These are phyloP conservation scores for Drosophila gaucha DNA, from an alignment of 2,888 invertebrate species.

Conservation along the genomic window DNA sequence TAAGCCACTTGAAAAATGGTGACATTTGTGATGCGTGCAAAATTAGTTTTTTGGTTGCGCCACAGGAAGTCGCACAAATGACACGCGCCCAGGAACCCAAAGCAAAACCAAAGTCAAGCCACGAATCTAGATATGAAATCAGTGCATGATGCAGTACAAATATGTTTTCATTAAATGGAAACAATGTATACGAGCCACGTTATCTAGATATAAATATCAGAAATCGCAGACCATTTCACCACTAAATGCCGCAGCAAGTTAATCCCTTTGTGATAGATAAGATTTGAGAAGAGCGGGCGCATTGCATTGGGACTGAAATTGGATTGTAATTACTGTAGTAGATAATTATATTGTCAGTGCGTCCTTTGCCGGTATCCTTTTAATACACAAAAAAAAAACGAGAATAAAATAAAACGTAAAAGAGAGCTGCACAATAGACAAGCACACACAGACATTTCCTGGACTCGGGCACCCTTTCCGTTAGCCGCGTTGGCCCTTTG, in stretches of 20 bases:
- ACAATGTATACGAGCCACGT: slow-evolving; percentile 37
- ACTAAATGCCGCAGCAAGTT: slow-evolving; percentile 65
- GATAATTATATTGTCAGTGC: slow-evolving; percentile 74
- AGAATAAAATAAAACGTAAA: slow-evolving; percentile 9
- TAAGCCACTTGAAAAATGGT: slow-evolving; percentile 71
- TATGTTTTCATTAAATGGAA: slow-evolving; percentile 71
- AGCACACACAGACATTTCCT: slow-evolving; percentile 41
- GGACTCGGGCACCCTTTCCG: slow-evolving; percentile 66
- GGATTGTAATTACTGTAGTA: slow-evolving; percentile 79
- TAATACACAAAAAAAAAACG: not conserved
- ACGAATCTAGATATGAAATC: slow-evolving; percentile 47
- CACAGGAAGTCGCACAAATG: slow-evolving; percentile 70
- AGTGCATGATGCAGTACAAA: slow-evolving; percentile 43
- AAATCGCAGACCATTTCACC: slow-evolving; percentile 67
- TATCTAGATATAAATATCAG: slow-evolving; percentile 55
- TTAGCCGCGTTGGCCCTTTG: slow-evolving; percentile 35
- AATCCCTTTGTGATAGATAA: slow-evolving; percentile 78
- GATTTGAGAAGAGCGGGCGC: slow-evolving; percentile 46
- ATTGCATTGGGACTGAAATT: slow-evolving; percentile 72
- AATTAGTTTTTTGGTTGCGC: slow-evolving; percentile 64
- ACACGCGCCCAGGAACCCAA: slow-evolving; percentile 48
- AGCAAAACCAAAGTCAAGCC: slow-evolving; percentile 61
- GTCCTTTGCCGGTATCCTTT: slow-evolving; percentile 66
- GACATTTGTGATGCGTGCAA: slow-evolving; percentile 68
- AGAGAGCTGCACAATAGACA: slow-evolving; percentile 51